Evolutionary conservation across 2,113 vertebrate species (phyloP).

Genomic region (Colossoma macropomum): DNA sequence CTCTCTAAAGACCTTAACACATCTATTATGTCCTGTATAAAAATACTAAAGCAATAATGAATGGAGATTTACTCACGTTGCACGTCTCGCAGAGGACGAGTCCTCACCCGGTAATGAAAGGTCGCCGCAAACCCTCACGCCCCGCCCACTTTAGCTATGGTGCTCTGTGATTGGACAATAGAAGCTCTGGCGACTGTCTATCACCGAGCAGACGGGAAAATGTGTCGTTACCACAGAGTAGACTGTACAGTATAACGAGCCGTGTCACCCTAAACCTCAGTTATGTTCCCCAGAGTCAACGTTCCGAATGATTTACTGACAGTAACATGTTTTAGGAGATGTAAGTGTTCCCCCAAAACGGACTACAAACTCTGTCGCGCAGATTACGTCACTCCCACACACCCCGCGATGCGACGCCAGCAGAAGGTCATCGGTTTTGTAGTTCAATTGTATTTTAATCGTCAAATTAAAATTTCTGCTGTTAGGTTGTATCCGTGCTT

Average conservation of each 20-base stretch:
- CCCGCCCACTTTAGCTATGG: slow-evolving; percentile 43
- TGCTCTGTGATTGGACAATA: slow-evolving; percentile 53
- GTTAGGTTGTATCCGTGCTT: too few relatives aligned
- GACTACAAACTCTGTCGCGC: background rate
- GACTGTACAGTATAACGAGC: background rate
- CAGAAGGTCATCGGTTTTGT: background rate
- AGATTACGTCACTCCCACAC: background rate
- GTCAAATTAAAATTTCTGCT: too few relatives aligned
- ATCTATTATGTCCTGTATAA: background rate
- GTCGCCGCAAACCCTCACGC: background rate
- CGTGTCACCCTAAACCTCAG: background rate
- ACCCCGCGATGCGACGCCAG: background rate
- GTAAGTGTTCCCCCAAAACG: background rate
- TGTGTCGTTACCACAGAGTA: background rate
- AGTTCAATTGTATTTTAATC: background rate
- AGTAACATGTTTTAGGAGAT: background rate
- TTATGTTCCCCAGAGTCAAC: background rate
- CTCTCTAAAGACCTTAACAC: background rate
- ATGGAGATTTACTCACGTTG: slow-evolving; percentile 46
- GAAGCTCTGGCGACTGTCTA: background rate
- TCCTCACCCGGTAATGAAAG: slow-evolving; percentile 31
- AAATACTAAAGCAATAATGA: background rate
- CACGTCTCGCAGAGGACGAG: slow-evolving; percentile 42
- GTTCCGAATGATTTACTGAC: too few relatives aligned
- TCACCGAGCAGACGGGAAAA: background rate